Base-by-base conservation (phyloP, 2,888 invertebrate genomes). In the Drymonia ruficornis region DNA sequence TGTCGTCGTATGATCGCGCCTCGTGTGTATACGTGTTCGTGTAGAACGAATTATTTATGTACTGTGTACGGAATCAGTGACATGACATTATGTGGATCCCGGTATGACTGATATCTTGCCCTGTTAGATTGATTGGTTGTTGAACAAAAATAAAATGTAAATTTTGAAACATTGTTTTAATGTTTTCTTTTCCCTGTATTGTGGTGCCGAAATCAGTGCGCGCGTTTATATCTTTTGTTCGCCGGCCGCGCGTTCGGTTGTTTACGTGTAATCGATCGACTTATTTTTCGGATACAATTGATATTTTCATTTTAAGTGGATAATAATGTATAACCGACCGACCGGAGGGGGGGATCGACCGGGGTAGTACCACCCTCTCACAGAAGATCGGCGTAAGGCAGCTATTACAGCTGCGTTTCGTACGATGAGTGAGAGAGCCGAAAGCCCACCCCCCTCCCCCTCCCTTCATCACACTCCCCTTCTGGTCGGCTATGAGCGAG, bases 51-150 rank as follows among this genome's bases (percentile, higher is more conserved):
- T 61, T 56, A 49, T 55, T 31, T 52, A 43, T 53, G 59, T 55
- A 55, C 55, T 52, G 61, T 54, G 57, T 53, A 61, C 42, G 42
- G 45, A 56, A 51, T 43, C 48, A 58, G 49, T 49, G 50, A 53
- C 50, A 54, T 43, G 12, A 44, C 55, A 60, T 61, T 61, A 50
- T 40, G 43, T 43, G 16, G 16, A 15, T 16, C 7, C 2, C 40
- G 40, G 38, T 40, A 11, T 16, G 19, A 19, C 19, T 15, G 19
- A 43, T 73, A 71, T 83, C 84, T 84, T 83, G 84, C 84, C 84
- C 75, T 79, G 80, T 80, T 82, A 75, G 77, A 82, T 81, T 86
- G 78, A 81, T 82, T 87, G 86, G 80, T 81, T 84, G 86, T 86
- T 87, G 65, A 80, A 81, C 69, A 71, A 78, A 80, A 61, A 86